Base-by-base conservation (phyloP, 1,140 invertebrate genomes). In the Lasioglossum albipes region DNA sequence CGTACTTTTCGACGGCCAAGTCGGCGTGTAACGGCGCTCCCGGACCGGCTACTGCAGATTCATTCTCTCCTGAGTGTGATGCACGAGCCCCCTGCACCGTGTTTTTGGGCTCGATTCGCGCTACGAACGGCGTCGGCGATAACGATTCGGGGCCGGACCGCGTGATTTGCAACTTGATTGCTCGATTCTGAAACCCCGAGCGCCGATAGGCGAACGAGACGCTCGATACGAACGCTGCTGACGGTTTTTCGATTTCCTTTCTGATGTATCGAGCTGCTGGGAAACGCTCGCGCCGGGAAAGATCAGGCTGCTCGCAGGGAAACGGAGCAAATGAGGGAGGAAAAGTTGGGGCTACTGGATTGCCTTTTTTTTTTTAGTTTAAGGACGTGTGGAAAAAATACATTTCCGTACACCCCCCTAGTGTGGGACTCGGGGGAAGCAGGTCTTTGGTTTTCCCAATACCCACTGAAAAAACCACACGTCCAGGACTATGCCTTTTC, bases 1-100 rank as follows among this genome's bases (percentile, higher is more conserved):
- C 64, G 82, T 77, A 83, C 62, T 73, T 80, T 86, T 78, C 73
- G 64, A 13, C 42, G 20, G 31, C 69, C 67, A 59, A 82, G 83
- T 77, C 75, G 13, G 12, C 69, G 75, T 54, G 61, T 22, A 66
- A 62, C 68, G 45, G 49, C 49, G 80, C 78, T 72, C 20, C 68
- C 9, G 18, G 16, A 42, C 41, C 52, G 49, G 7, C 41, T 22
- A 54, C 57, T 68, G 27, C 27, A 54, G 81, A 74, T 82, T 79
- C 76, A 36, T 79, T 68, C 64, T 61, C n/a, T 45, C 42, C 61
- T 12, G 49, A 42, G 77, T 66, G 77, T 66, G 70, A 73, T 66
- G 54, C 70, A 65, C 59, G 45, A n/a, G 22, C 4, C 52, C n/a
- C 20, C 18, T 31, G 45, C n/a, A 49, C 2, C 54, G 54, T 22